Evolutionary conservation across 2,797 vertebrate species (phyloP).

Genomic region (Manis pentadactyla): DNA sequence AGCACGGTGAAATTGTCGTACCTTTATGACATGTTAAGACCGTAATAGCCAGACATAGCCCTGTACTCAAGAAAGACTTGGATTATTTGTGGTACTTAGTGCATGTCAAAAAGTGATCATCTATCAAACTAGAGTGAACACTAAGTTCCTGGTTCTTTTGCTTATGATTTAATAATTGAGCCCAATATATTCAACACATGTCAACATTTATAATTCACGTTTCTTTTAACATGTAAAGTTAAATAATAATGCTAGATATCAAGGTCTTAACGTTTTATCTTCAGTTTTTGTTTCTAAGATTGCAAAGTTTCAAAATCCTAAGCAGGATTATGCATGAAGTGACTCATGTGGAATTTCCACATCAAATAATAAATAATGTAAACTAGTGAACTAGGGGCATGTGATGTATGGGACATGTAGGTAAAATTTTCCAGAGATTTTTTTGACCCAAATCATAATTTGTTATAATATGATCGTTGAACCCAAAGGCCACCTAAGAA

Average conservation of each 20-base stretch:
- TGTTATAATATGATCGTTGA: constrained; percentile 24
- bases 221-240: constrained; percentile 57
- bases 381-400: background rate
- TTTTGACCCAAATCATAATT: constrained; percentile 29
- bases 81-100: constrained; percentile 38
- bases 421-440: constrained; percentile 22
- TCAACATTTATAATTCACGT: background rate
- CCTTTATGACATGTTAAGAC: background rate
- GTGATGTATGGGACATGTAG: background rate
- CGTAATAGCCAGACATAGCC: background rate
- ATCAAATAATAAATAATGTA: constrained; percentile 37
- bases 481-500: background rate
- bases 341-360: background rate
- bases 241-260: constrained; percentile 31
- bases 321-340: background rate
- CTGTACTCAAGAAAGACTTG: constrained; percentile 36
- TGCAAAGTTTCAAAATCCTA: constrained; percentile 19
- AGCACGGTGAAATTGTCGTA: background rate
- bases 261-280: background rate
- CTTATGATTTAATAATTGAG: constrained; percentile 40
- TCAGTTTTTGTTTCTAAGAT: constrained; percentile 44
- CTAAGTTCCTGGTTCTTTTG: constrained; percentile 13
- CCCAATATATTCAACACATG: constrained; percentile 6
- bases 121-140: background rate
- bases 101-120: constrained; percentile 22